Evolutionary conservation across 2,113 vertebrate genomes (phyloP).

Genomic region (Gadus macrocephalus): DNA sequence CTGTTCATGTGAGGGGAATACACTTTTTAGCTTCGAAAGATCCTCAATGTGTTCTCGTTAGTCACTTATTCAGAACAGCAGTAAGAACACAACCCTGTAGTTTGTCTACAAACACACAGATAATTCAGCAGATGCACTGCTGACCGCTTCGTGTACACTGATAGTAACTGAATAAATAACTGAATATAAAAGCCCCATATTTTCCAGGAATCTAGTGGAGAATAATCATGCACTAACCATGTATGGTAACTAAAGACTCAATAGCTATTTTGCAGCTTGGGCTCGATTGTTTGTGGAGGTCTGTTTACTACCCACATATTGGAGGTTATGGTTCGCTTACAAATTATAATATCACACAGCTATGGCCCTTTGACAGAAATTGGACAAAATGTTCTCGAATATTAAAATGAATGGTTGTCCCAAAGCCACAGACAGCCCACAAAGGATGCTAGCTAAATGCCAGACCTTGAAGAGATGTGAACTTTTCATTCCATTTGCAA

Average conservation of each 20-base stretch:
- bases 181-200: not conserved
- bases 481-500: too few species aligned
- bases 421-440: not conserved
- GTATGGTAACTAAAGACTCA: too few species aligned
- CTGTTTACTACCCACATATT: slow-evolving; percentile 5
- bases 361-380: slow-evolving; percentile 16
- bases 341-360: slow-evolving; percentile 25
- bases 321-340: slow-evolving; percentile 10
- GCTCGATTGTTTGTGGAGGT: not conserved
- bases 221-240: slow-evolving; percentile 5
- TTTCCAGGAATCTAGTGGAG: slow-evolving; percentile 21
- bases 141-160: too few species aligned
- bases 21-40: too few species aligned
- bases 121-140: too few species aligned
- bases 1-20: too few species aligned
- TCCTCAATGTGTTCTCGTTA: too few species aligned
- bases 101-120: too few species aligned
- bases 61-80: too few species aligned
- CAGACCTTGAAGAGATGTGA: not conserved
- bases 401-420: not conserved
- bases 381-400: slow-evolving; percentile 27
- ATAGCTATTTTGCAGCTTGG: too few species aligned
- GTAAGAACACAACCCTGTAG: too few species aligned
- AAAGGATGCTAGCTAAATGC: not conserved
- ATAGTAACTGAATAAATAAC: not conserved